Base-by-base conservation (phyloP, 2,888 invertebrate genomes). In the Tachina lurida region DNA sequence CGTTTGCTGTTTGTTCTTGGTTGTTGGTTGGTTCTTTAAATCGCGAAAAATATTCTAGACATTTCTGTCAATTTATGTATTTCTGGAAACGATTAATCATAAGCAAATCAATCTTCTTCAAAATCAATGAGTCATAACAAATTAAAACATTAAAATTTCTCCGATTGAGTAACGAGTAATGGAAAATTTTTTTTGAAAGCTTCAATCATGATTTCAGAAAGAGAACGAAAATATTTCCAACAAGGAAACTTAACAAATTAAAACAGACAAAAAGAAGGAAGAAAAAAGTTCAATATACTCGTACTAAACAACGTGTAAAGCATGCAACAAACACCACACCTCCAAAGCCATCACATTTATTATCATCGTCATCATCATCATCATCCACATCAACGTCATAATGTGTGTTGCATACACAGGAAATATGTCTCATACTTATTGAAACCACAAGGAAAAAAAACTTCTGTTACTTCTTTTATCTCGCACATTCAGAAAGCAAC, bases 201-300 rank as follows among this genome's bases (percentile, higher is more conserved):
- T 63, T 56, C 31, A 77, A 60, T 67, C 76, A 58, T 41, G 58
- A 41, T 67, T 58, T 47, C 22, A 67, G 4, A 31, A 31, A 22
- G 4, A 31, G 4, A 31, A 56, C 47, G 13, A 43, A 22, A 75
- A 45, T 45, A 13, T n/a, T 41, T 41, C 47, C 8, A 67, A 67
- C 39, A 58, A 19, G 45, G 67, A 77, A 49, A 31, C 49, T 31
- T 31, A 49, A 56, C 10, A 68, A 58, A 71, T 45, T 71, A 5
- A 58, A 56, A 17, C 19, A 17, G 10, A 41, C 8, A 41, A 60
- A 52, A 60, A 10, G 52, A 70, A 49, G 17, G 47, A 56, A n/a
- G n/a, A 56, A 45, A 19, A 84, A 75, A 75, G 84, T 84, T 84
- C 84, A 84, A 70, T 79, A 79, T 47, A 74, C 84, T 49, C 73